Evolutionary conservation across 2,888 invertebrate species (phyloP), one percentile per base, ranked within the genome.

Genomic region (Marasmarcha lunaedactyla): DNA sequence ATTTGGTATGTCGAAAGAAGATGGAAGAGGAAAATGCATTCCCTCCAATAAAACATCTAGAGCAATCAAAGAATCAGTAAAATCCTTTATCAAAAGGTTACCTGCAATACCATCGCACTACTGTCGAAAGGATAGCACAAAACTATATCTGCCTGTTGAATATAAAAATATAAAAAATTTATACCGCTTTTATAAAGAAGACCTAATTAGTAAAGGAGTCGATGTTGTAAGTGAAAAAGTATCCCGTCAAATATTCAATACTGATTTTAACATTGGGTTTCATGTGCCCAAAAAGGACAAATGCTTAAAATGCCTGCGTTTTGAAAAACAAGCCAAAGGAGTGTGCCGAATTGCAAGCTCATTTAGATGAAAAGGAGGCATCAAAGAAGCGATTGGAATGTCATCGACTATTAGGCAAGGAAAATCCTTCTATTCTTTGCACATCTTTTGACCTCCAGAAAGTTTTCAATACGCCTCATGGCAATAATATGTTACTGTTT

Each of bases 291-390:
- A 35, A 11, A 47, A 46, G 14, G 43, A 48, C 11, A 46, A 44
- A 36, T 46, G 43, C 39, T 3, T 14, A 11, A 42, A 42, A 43
- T 45, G 48, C 37, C 4, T 42, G 27, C 14, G 33, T 14, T 42
- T 37, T 39, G 43, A 48, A 38, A 35, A 14, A 5, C 9, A 12
- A 43, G 15, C n/a, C 13, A 11, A 37, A 20, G n/a, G 38, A 41
- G 12, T 13, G 35, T 39, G 37, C 33, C 15, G 45, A 43, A 43
- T 41, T 39, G 36, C 5, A 35, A 36, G 27, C 6, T 11, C 47
- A 49, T 38, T 43, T 47, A 26, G 36, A 45, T 2, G 46, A 46
- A 37, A 49, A 47, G 38, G 42, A 47, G 14, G 50, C 39, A 39
- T 45, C 47, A 38, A 44, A 46, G 20, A 20, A 43, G 14, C 39